Conservation (phyloP, 2,113 vertebrate genomes). For the Beaufortia kweichowensis region DNA sequence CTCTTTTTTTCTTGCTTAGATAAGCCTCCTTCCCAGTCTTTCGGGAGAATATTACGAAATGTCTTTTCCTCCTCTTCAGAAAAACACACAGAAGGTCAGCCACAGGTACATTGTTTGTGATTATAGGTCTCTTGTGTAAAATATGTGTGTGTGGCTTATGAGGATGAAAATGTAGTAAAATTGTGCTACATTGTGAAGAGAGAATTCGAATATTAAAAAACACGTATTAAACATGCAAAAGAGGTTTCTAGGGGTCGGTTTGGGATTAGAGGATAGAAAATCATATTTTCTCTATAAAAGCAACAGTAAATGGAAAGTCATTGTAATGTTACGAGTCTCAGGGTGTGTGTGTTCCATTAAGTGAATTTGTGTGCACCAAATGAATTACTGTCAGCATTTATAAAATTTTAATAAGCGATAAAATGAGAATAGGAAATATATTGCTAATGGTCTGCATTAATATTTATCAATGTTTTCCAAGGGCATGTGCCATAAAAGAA, state of each 20-base stretch:
- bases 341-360: neutral
- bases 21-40: constrained; percentile 65
- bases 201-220: too few relatives aligned
- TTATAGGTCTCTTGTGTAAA: neutral
- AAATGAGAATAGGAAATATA: constrained; percentile 1
- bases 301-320: too few relatives aligned
- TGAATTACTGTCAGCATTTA: constrained; percentile 6
- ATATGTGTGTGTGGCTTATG: neutral
- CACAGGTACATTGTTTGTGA: constrained; percentile 60
- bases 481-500: neutral
- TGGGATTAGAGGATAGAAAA: too few relatives aligned
- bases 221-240: too few relatives aligned
- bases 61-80: constrained; percentile 63
- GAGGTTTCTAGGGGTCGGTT: too few relatives aligned
- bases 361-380: neutral
- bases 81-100: constrained; percentile 60
- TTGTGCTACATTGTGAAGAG: too few relatives aligned
- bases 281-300: too few relatives aligned
- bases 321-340: neutral
- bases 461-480: constrained; percentile 37
- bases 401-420: neutral
- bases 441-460: constrained; percentile 30
- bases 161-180: too few relatives aligned
- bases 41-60: constrained; percentile 64
- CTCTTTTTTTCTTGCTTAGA: constrained; percentile 52